Evolutionary conservation across 2,888 invertebrate species (phyloP).

Genomic region (Oegoconia quadripuncta): DNA sequence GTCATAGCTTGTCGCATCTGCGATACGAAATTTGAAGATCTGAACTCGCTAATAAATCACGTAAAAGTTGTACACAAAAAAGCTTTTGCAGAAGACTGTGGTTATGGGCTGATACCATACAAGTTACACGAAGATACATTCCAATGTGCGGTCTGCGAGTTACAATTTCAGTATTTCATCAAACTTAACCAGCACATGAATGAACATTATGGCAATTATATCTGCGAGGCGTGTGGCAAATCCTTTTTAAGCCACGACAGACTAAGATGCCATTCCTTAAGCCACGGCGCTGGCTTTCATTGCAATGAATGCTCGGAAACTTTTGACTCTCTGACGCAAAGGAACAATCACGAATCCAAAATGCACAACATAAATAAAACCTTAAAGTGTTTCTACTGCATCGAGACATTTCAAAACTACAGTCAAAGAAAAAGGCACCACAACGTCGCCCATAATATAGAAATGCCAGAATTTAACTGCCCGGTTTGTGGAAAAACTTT

Average conservation of each 20-base stretch:
- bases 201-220: conserved; percentile 53
- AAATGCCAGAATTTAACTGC: conserved; percentile 44
- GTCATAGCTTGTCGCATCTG: conserved; percentile 44
- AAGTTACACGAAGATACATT: conserved; percentile 37
- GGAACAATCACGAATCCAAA: conserved; percentile 43
- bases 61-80: conserved; percentile 40
- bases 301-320: conserved; percentile 47
- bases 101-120: conserved; percentile 58
- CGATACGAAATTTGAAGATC: conserved; percentile 24
- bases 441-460: conserved; percentile 38
- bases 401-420: conserved; percentile 52
- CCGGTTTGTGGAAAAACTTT: conserved; percentile 55
- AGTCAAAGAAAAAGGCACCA: conserved; percentile 50
- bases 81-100: conserved; percentile 39
- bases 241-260: conserved; percentile 58
- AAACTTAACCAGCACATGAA: conserved; percentile 72
- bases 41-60: conserved; percentile 44
- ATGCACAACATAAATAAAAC: conserved; percentile 45
- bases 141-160: conserved; percentile 52
- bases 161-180: conserved; percentile 57
- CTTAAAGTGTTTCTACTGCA: conserved; percentile 53
- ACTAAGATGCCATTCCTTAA: conserved; percentile 47
- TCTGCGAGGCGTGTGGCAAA: conserved; percentile 65
- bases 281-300: conserved; percentile 49
- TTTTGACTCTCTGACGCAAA: conserved; percentile 50